Conservation (phyloP, 2,888 invertebrate genomes). For the Ectropis crepuscularia region DNA sequence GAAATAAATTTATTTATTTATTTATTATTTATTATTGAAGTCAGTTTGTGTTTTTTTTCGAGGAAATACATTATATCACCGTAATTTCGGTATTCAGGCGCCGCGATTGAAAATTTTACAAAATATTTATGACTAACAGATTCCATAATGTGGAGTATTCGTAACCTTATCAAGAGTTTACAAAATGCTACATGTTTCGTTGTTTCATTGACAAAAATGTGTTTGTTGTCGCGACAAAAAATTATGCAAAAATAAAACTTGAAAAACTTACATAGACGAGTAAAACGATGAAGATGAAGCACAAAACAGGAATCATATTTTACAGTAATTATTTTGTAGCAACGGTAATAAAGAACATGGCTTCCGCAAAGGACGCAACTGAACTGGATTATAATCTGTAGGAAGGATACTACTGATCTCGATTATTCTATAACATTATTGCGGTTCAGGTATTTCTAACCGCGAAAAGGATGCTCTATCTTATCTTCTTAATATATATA, state of each 20-base stretch:
- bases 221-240: not conserved
- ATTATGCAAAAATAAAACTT: not conserved
- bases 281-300: slow-evolving; percentile 5
- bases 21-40: too few species aligned
- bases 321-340: not conserved
- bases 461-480: slow-evolving; percentile 5
- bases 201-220: not conserved
- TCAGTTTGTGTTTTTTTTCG: too few species aligned
- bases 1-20: too few species aligned
- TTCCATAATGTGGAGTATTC: too few species aligned
- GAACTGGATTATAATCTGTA: slow-evolving; percentile 1
- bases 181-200: too few species aligned
- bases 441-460: slow-evolving; percentile 7
- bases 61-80: too few species aligned
- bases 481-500: not conserved
- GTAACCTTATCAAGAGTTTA: too few species aligned
- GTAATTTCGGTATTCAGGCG: too few species aligned
- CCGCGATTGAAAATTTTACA: too few species aligned
- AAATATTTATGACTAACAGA: too few species aligned
- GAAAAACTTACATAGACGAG: slow-evolving; percentile 13
- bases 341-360: not conserved
- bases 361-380: not conserved
- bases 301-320: slow-evolving; percentile 13
- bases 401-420: slow-evolving; percentile 18
- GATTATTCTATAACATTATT: slow-evolving; percentile 21